Base-by-base conservation (phyloP, 2,888 invertebrate species). In the Hydrotaea diabolus region DNA sequence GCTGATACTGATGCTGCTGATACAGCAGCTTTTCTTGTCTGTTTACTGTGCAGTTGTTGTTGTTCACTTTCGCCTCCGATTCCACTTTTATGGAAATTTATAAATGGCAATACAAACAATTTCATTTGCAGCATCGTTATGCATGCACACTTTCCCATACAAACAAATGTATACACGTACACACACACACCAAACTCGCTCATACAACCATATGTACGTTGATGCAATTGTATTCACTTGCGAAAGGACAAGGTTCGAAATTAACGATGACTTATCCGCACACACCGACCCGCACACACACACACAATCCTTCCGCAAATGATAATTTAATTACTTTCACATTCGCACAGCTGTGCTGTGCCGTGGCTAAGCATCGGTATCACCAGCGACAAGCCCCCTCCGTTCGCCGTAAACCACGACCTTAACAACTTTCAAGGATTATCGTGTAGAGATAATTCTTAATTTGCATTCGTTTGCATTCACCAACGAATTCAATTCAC, bases 31-130 rank as follows among this genome's bases (percentile, higher is more conserved):
- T 74, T 76, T 2, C 57, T 39, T 64, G 64, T 77, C 59, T 82
- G 73, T 76, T 80, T 79, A 77, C 36, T 59, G 78, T 77, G 62
- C 71, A 64, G 39, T 75, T 82, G 79, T 73, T 83, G 39, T 75
- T 82, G 79, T 73, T 83, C 83, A 80, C 71, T 80, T 80, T 26
- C 11, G 57, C 71, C 43, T 53, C 53, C 23, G 11, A 43, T 59
- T 39, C 26, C 23, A 55, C 31, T 77, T 43, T 46, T 72, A 23
- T 62, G 21, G 36, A 79, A 79, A 79, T 62, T 82, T 82, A 73
- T 85, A 79, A 79, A 79, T 85, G 79, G 43, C 69, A 79, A 69
- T 74, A 77, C 79, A 85, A 82, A 85, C 81, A 82, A 78, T 66
- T 55, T 77, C 13, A 77, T 77, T 64, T 71, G 43, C 69, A 69